These are phyloP conservation scores for Alectoris magna DNA, from an alignment of 2,797 vertebrate genomes.

Conservation along the genomic window DNA sequence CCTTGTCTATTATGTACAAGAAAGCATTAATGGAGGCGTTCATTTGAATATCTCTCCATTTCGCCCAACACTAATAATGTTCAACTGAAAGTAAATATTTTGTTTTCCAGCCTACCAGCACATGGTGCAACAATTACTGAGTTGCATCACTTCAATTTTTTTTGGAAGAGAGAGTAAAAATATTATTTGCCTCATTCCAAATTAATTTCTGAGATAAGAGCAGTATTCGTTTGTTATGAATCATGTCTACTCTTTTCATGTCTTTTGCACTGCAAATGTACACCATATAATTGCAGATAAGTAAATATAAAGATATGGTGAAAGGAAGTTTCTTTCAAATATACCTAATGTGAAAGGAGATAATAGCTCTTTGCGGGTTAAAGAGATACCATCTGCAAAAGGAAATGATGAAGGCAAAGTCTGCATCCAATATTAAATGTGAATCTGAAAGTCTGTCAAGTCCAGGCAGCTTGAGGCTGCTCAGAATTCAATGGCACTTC, in stretches of 20 bases:
- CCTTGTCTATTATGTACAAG: neutral
- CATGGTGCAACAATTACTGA: neutral
- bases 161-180: neutral
- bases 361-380: neutral
- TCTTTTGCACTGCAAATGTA: neutral
- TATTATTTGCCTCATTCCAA: neutral
- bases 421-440: neutral
- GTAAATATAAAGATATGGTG: neutral
- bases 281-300: neutral
- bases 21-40: neutral
- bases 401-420: neutral
- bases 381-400: slow-evolving; percentile 1
- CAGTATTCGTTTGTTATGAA: neutral
- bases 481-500: neutral
- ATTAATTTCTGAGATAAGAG: slow-evolving; percentile 6
- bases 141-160: neutral
- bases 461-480: neutral
- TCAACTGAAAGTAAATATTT: slow-evolving; percentile 1
- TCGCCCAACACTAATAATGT: neutral
- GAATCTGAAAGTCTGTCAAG: slow-evolving; percentile 1
- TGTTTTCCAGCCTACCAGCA: neutral
- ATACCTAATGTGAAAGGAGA: neutral
- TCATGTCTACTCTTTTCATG: neutral
- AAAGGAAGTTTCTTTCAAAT: slow-evolving; percentile 28
- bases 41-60: neutral